phyloP scores from a whole-genome alignment of 2,888 invertebrate genomes.

The Eupithecia insigniata region DNA sequence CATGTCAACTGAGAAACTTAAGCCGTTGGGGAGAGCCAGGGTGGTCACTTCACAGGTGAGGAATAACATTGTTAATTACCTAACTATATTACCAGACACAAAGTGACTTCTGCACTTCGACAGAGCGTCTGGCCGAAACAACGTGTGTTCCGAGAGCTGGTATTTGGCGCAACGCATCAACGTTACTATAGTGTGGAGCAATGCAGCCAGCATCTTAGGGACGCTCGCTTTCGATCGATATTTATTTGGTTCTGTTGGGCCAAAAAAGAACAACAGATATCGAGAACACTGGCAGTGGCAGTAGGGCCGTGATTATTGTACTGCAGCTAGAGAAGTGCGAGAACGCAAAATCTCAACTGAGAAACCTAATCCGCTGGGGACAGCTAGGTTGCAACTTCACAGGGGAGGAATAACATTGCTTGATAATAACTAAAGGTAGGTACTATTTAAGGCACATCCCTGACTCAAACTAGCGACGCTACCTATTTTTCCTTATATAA shows the following conservation, averaged over 20 bases:
- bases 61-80: background rate
- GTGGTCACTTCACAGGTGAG: conserved; percentile 61
- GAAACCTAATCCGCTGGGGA: conserved; percentile 20
- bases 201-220: no score
- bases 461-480: no score
- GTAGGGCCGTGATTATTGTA: background rate
- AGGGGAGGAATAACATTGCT: conserved; percentile 24
- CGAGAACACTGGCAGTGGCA: background rate
- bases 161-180: no score
- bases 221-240: no score
- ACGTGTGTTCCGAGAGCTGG: no score
- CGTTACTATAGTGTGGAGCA: no score
- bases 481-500: no score
- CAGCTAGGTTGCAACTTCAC: background rate
- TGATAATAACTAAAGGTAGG: background rate
- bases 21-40: conserved; percentile 49
- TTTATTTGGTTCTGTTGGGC: no score
- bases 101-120: no score
- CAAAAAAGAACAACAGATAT: background rate
- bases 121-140: no score
- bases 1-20: conserved; percentile 42
- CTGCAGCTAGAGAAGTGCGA: background rate
- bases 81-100: no score
- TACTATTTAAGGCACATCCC: no score
- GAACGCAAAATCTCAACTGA: background rate